Percentiles rank a stretch among this genome's conserved stretches.
Conservation (phyloP, 2,888 invertebrate species). For the Lomographa bimaculata region DNA sequence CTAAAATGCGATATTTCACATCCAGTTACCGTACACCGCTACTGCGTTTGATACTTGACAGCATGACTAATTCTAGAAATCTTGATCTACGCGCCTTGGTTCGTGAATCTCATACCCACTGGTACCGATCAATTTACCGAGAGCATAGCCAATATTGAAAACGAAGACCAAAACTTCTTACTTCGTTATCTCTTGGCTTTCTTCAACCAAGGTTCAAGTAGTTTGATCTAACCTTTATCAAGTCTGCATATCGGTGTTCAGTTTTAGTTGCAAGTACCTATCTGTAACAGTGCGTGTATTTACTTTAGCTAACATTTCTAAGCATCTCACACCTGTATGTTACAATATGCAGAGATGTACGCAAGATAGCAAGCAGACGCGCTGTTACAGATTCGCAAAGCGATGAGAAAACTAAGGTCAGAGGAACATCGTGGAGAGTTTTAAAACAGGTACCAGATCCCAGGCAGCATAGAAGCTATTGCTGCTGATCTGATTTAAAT, state of each 20-base stretch:
- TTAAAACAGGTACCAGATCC: too few species aligned
- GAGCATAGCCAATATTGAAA: background rate
- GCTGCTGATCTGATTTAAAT: too few species aligned
- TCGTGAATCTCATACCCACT: slow-evolving; percentile 1
- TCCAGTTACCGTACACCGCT: slow-evolving; percentile 16
- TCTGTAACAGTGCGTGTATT: slow-evolving; percentile 1
- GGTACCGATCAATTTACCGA: background rate
- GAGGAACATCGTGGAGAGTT: too few species aligned
- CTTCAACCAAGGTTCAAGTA: too few species aligned
- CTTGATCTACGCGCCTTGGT: slow-evolving; percentile 15
- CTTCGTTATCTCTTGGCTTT: too few species aligned
- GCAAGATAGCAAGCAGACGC: slow-evolving; percentile 7
- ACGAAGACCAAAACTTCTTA: too few species aligned
- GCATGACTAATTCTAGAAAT: slow-evolving; percentile 23
- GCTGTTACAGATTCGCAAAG: slow-evolving; percentile 9
- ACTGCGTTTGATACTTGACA: slow-evolving; percentile 10
- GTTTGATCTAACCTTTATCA: too few species aligned
- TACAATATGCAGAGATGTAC: slow-evolving; percentile 11
- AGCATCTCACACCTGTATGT: slow-evolving; percentile 10
- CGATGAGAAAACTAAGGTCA: slow-evolving; percentile 1
- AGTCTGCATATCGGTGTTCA: too few species aligned
- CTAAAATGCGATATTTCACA: slow-evolving; percentile 9
- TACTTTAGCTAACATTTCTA: background rate
- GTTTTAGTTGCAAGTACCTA: too few species aligned
- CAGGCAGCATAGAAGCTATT: too few species aligned